Percentiles rank a stretch among this genome's conserved stretches.
Evolutionary conservation across 2,113 vertebrate genomes (phyloP).

Genomic region (Xenopus tropicalis): DNA sequence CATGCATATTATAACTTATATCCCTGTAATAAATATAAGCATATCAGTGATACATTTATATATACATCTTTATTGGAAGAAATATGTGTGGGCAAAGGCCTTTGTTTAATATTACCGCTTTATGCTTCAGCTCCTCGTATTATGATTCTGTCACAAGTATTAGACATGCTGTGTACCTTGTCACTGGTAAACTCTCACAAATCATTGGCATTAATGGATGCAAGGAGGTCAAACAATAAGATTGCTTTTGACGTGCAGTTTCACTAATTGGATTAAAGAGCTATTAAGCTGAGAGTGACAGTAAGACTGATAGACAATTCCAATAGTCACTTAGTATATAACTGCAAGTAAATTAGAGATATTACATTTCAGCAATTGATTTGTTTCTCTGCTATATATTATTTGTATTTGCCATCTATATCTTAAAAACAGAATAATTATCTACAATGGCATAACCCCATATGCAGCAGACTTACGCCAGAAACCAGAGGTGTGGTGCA

Average conservation of each 20-base stretch:
- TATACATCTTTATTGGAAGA: too few species aligned
- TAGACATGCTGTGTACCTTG: constrained; percentile 28
- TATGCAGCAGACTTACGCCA: too few species aligned
- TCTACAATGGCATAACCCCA: too few species aligned
- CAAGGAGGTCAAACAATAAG: constrained; percentile 36
- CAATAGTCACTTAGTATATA: neutral
- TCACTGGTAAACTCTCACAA: constrained; percentile 30
- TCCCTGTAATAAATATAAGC: too few species aligned
- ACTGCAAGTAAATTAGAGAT: neutral
- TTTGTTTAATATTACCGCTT: constrained; percentile 8
- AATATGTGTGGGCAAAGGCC: too few species aligned
- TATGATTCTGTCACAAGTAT: constrained; percentile 20
- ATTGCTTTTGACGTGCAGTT: constrained; percentile 34
- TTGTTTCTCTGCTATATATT: neutral
- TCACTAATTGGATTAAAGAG: constrained; percentile 28
- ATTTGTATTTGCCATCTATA: too few species aligned
- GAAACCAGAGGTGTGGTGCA: too few species aligned
- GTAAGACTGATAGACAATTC: constrained; percentile 14
- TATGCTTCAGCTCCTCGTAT: constrained; percentile 12
- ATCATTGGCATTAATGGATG: constrained; percentile 24
- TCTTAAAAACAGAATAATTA: too few species aligned
- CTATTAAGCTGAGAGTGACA: constrained; percentile 23
- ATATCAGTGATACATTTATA: too few species aligned
- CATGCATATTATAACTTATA: too few species aligned
- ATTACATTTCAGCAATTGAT: too few species aligned